Conservation (phyloP, 2,888 invertebrate genomes). For the Geotrupes spiniger region DNA sequence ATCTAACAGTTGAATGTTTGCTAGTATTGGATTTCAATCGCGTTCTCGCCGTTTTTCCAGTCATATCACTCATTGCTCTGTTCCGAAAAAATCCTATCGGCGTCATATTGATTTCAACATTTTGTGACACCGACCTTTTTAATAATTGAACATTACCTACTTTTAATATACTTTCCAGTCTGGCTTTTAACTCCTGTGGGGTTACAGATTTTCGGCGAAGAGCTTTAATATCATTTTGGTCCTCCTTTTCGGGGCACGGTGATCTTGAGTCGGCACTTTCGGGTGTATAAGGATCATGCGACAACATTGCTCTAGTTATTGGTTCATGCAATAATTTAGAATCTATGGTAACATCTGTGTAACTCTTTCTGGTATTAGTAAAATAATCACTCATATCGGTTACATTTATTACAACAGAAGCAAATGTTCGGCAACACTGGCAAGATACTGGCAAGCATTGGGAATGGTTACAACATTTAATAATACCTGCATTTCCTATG, state of each 20-base stretch:
- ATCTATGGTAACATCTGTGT: slow-evolving; percentile 41
- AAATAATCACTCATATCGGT: slow-evolving; percentile 45
- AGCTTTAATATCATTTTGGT: slow-evolving; percentile 41
- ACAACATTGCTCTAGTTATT: slow-evolving; percentile 49
- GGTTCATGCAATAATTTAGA: slow-evolving; percentile 55
- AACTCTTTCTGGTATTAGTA: slow-evolving; percentile 37
- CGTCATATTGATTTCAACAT: slow-evolving; percentile 19
- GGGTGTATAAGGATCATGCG: slow-evolving; percentile 76
- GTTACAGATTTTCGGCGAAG: slow-evolving; percentile 53
- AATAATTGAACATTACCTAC: slow-evolving; percentile 32
- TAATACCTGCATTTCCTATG: slow-evolving; percentile 73
- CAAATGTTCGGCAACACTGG: slow-evolving; percentile 49
- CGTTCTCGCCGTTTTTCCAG: slow-evolving; percentile 28
- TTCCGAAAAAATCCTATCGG: slow-evolving; percentile 26
- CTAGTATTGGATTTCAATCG: slow-evolving; percentile 31
- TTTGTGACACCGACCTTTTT: slow-evolving; percentile 37
- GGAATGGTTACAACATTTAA: slow-evolving; percentile 57
- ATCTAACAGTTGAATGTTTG: slow-evolving; percentile 38
- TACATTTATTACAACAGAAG: slow-evolving; percentile 48
- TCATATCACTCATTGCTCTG: slow-evolving; percentile 42
- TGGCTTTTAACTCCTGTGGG: slow-evolving; percentile 61
- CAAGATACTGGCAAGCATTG: slow-evolving; percentile 52
- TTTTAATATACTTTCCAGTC: slow-evolving; percentile 55
- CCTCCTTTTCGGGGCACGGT: slow-evolving; percentile 56
- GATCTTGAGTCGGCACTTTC: slow-evolving; percentile 77